Evolutionary conservation across 2,113 vertebrate genomes (phyloP).

Genomic region (Brevimyrus niger): DNA sequence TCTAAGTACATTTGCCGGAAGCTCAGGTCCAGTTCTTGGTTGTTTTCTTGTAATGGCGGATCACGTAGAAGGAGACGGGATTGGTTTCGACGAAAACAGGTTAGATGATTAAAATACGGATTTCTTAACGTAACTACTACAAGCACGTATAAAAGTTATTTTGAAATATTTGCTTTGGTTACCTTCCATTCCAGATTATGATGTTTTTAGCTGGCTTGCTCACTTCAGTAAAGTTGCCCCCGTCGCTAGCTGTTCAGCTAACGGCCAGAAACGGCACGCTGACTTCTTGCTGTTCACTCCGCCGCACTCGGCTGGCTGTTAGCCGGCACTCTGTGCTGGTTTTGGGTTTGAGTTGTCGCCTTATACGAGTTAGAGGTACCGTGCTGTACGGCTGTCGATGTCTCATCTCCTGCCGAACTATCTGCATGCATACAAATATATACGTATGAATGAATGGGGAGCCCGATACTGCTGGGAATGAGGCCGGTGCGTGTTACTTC

Average conservation of each 20-base stretch:
- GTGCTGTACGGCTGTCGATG: not conserved
- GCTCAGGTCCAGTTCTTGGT: not conserved
- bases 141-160: not conserved
- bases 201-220: not conserved
- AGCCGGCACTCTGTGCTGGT: too few species aligned
- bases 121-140: not conserved
- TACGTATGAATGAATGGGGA: not conserved
- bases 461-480: not conserved
- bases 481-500: not conserved
- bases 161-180: not conserved
- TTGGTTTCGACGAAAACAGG: conserved; percentile 36
- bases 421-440: not conserved
- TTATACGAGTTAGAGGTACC: not conserved
- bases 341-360: not conserved
- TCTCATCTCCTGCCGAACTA: not conserved
- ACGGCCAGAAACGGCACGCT: not conserved
- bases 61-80: conserved; percentile 36
- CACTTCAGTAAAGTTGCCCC: not conserved
- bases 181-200: not conserved
- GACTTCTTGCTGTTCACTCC: not conserved
- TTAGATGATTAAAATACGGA: conserved; percentile 1
- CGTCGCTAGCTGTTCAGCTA: not conserved
- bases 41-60: conserved; percentile 40
- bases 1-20: not conserved
- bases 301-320: not conserved